phyloP scores from a whole-genome alignment of 2,797 vertebrate genomes.

The Nannoperca australis region DNA sequence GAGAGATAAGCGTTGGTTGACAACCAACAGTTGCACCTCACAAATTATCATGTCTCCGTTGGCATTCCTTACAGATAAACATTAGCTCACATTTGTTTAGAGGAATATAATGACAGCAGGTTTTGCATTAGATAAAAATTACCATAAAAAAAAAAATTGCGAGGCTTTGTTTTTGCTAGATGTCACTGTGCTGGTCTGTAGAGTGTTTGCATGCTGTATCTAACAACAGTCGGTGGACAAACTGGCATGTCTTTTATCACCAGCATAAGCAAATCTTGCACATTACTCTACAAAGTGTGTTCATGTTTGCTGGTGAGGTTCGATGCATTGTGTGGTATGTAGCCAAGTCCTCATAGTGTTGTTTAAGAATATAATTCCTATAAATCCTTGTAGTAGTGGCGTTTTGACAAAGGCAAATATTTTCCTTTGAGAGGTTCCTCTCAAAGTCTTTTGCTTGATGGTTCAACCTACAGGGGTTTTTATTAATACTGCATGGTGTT shows the following conservation, averaged over 20 bases:
- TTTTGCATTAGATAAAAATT: slow-evolving; percentile 49
- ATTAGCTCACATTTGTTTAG: slow-evolving; percentile 29
- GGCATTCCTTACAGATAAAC: background rate
- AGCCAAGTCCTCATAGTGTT: background rate
- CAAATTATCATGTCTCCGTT: background rate
- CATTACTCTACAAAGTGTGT: background rate
- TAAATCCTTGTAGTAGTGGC: background rate
- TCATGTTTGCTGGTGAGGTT: background rate
- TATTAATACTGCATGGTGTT: background rate
- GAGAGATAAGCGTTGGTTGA: background rate
- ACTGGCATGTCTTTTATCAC: slow-evolving; percentile 2
- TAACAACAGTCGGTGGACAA: background rate
- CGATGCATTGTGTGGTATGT: background rate
- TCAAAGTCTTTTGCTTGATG: background rate
- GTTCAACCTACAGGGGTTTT: background rate
- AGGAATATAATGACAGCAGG: background rate
- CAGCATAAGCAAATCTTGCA: background rate
- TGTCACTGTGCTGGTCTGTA: background rate
- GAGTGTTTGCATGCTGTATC: slow-evolving; percentile 23
- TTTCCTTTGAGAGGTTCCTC: background rate
- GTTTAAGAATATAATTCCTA: background rate
- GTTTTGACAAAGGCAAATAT: background rate
- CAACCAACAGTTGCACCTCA: background rate
- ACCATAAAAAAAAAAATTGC: background rate
- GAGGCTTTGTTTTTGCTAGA: background rate